Evolutionary conservation across 2,113 vertebrate genomes (phyloP), one percentile per base, ranked within the genome.

Genomic region (Pluvianellus socialis): DNA sequence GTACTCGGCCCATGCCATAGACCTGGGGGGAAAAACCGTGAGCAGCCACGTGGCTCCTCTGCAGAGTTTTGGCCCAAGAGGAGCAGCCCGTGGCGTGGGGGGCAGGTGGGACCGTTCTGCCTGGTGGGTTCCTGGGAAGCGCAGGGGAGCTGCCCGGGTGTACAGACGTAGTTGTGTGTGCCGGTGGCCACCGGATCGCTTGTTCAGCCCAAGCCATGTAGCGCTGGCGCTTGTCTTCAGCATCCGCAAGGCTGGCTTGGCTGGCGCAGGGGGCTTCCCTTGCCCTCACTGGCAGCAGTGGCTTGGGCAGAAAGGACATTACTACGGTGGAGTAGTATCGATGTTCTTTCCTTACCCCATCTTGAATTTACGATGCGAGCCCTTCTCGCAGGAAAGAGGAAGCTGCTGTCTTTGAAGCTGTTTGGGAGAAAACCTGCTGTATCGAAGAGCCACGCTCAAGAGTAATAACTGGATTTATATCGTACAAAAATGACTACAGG

Each of bases 101-200:
- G 0, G 0, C 38, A 26, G 55, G 26, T 1, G 0, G 19, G 65
- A 56, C 12, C 0, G 0, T 50, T 72, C 63, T 68, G 24, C 76
- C 68, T 18, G 28, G 3, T 35, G 62, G 52, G 15, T 18, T 88
- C 30, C 26, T 1, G 28, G 42, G 66, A 66, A 82, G 86, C 0
- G 0, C 58, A 28, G 21, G 11, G 42, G 32, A 56, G 62, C n/a
- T 68, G 77, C n/a, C 44, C n/a, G 56, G 8, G 1, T 3, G 8
- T 35, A 2, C 15, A 32, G 21, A 26, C 0, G 3, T 7, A 30
- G 18, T 7, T 15, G 32, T 27, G 42, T 28, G 52, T 1, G 8
- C 1, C 3, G 42, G 56, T 7, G 3, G 35, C 7, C 47, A 0
- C 18, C 3, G 26, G 59, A n/a, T 42, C 5, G 5, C 20, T 62